Percentiles rank a stretch among this genome's conserved stretches.
Evolutionary conservation across 2,113 vertebrate genomes (phyloP).

Genomic region (Catharus bicknelli): DNA sequence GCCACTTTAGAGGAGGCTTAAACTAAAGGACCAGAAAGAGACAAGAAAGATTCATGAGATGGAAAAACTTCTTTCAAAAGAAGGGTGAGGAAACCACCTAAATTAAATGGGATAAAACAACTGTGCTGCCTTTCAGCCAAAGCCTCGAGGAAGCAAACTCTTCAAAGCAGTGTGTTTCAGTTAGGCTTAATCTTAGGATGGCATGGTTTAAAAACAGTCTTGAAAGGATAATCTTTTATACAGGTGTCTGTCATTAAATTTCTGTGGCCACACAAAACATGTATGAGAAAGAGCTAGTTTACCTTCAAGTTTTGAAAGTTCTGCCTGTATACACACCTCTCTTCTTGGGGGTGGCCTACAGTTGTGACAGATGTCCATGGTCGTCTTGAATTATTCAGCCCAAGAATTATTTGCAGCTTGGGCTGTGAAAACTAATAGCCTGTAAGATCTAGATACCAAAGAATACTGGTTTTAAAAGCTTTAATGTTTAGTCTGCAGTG

Average conservation of each 20-base stretch:
- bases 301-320: neutral
- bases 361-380: neutral
- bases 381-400: neutral
- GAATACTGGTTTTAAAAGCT: slow-evolving; percentile 66
- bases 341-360: neutral
- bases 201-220: slow-evolving; percentile 37
- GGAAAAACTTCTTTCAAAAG: slow-evolving; percentile 20
- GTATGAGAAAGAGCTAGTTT: neutral
- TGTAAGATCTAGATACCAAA: slow-evolving; percentile 67
- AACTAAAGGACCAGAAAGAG: slow-evolving; percentile 18
- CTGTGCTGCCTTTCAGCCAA: slow-evolving; percentile 32
- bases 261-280: neutral
- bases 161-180: slow-evolving; percentile 41
- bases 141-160: slow-evolving; percentile 42
- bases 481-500: slow-evolving; percentile 53
- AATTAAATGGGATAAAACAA: neutral
- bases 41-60: neutral
- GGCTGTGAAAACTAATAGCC: slow-evolving; percentile 6
- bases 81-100: neutral
- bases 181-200: slow-evolving; percentile 31
- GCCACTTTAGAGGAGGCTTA: neutral
- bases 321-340: neutral
- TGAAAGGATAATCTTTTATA: slow-evolving; percentile 31
- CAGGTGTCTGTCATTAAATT: slow-evolving; percentile 11
- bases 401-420: neutral